These are phyloP conservation scores for Saccopteryx bilineata DNA, from an alignment of 2,113 vertebrate species.

Conservation along the genomic window DNA sequence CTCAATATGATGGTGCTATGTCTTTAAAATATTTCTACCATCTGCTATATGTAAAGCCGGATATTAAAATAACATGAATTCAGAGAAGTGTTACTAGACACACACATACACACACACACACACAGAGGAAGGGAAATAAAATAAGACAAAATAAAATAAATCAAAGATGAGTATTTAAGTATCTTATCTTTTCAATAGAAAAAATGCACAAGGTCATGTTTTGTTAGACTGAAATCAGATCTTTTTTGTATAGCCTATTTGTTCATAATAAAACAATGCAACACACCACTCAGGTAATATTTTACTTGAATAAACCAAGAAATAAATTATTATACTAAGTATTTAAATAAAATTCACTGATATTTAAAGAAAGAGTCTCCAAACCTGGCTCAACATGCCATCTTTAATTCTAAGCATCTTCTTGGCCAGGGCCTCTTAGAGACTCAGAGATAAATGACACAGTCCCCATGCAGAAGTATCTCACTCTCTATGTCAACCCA, in stretches of 20 bases:
- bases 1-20: background rate
- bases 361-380: background rate
- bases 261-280: background rate
- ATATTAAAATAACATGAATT: slow-evolving; percentile 57
- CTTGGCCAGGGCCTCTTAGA: background rate
- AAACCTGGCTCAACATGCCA: background rate
- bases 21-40: slow-evolving; percentile 64
- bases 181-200: background rate
- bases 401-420: background rate
- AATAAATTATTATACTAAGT: background rate
- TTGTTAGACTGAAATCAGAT: background rate
- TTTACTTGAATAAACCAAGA: background rate
- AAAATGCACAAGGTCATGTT: background rate
- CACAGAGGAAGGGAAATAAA: background rate
- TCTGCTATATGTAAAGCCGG: slow-evolving; percentile 39
- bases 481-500: background rate
- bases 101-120: background rate
- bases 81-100: background rate
- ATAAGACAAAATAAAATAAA: background rate
- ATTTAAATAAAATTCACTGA: background rate
- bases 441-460: background rate
- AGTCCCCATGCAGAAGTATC: background rate
- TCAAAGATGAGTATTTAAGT: background rate
- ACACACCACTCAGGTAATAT: background rate
- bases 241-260: background rate